Base-by-base conservation (phyloP, 1,140 invertebrate species). In the Stegodyphus mimosarum region DNA sequence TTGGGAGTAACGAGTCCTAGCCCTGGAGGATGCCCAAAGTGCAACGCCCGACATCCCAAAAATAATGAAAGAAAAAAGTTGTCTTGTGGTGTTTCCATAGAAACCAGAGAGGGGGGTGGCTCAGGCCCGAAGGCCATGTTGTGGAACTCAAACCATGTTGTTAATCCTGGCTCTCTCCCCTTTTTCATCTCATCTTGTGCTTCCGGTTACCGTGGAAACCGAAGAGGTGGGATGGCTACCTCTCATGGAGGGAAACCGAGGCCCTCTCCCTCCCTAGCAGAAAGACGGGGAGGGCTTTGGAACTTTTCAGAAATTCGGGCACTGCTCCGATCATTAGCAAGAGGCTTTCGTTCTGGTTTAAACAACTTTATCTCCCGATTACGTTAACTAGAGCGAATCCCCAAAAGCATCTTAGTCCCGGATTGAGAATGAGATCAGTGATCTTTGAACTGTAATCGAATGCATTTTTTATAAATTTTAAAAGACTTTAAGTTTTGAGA, bases 21-120 rank as follows among this genome's bases (percentile, higher is more conserved):
- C 76, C 77, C 4, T 55, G 69, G 77, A 60, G 55, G 55, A 60
- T 60, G 55, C 15, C 55, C 55, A 60, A 60, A 60, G 55, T 60
- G 55, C 55, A 60, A 60, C 55, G 55, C 69, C 49, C 76, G 67
- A 67, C 50, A 15, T 13, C 77, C 77, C 50, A 52, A 79, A 79
- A 79, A 79, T 79, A 79, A 79, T 48, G 52, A 70, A 52, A 79
- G 64, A 79, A 79, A 78, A 79, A 79, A 79, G 66, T 79, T 71
- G 70, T 79, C 77, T 64, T 66, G 74, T 70, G 77, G 51, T 17
- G 77, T 79, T 53, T 52, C 77, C 67, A 79, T 79, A 70, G 77
- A 17, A 53, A 79, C 77, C 33, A 33, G 33, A 33, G 33, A 33
- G 33, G 63, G 64, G 64, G 50, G 51, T 64, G 60, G 18, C 55